These are phyloP conservation scores for Stomorhina lunata DNA, from an alignment of 2,888 invertebrate species.

Conservation along the genomic window DNA sequence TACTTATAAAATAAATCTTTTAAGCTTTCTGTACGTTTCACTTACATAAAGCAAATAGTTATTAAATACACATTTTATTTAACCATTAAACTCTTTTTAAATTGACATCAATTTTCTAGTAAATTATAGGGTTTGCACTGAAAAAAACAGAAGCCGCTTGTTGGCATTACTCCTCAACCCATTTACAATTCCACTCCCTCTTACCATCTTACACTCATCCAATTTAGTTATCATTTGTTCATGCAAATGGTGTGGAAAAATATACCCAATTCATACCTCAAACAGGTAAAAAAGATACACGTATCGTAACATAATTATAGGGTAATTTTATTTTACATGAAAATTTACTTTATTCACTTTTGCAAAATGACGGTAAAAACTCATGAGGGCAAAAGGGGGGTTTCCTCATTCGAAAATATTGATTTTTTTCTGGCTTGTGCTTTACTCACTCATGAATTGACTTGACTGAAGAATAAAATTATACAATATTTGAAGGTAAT, in stretches of 20 bases:
- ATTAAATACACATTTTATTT: background rate
- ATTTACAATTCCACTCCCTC: background rate
- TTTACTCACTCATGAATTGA: no score
- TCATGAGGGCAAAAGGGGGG: no score
- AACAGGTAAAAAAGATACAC: background rate
- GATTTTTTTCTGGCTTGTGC: no score
- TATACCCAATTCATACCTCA: no score
- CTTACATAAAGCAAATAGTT: background rate
- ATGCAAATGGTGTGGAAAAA: slow-evolving; percentile 21
- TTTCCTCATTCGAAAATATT: no score
- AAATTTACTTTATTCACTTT: no score
- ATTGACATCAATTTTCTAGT: slow-evolving; percentile 34
- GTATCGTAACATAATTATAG: background rate
- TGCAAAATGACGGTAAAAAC: no score
- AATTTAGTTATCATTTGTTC: no score
- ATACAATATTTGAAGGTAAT: no score
- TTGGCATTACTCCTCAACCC: background rate
- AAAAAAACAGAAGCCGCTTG: background rate
- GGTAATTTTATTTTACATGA: slow-evolving; percentile 23
- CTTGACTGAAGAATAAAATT: no score
- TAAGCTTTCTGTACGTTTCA: background rate
- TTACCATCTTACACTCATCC: background rate
- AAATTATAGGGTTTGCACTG: slow-evolving; percentile 25
- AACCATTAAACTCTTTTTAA: slow-evolving; percentile 4
- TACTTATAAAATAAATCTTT: background rate